Evolutionary conservation across 2,113 vertebrate species (phyloP).

Genomic region (Macquaria australasica): DNA sequence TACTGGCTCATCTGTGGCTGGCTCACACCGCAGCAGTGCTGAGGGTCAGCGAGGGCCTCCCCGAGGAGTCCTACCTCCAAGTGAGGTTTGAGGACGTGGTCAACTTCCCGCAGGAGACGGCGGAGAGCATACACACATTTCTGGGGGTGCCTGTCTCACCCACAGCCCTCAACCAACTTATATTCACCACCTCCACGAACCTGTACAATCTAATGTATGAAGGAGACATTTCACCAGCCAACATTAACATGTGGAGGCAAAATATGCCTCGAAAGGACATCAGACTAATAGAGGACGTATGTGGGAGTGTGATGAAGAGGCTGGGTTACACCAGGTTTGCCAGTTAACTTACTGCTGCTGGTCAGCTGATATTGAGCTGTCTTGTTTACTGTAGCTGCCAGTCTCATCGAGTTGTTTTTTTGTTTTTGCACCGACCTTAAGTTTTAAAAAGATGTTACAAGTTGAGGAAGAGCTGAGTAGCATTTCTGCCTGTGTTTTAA

Average conservation of each 20-base stretch:
- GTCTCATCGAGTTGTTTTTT: constrained; percentile 47
- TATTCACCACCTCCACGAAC: constrained; percentile 95
- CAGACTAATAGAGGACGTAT: constrained; percentile 90
- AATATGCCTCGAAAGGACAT: constrained; percentile 91
- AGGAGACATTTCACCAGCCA: constrained; percentile 92
- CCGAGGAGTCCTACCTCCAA: constrained; percentile 85
- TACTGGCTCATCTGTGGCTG: constrained; percentile 93
- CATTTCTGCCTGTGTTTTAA: constrained; percentile 34
- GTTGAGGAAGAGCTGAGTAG: constrained; percentile 16
- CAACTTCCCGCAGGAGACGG: constrained; percentile 88
- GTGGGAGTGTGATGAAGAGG: constrained; percentile 89
- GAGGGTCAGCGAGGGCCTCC: constrained; percentile 86
- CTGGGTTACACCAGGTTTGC: constrained; percentile 91
- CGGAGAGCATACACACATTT: constrained; percentile 91
- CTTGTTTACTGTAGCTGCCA: constrained; percentile 65
- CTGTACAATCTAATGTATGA: constrained; percentile 96
- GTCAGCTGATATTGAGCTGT: constrained; percentile 82
- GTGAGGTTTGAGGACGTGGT: constrained; percentile 96
- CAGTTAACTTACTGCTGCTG: constrained; percentile 87
- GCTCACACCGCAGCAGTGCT: constrained; percentile 91
- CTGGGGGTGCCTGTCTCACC: constrained; percentile 94
- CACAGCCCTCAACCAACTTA: constrained; percentile 93
- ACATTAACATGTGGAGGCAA: constrained; percentile 89
- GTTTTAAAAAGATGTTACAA: constrained; percentile 25
- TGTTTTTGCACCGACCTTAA: constrained; percentile 86